Evolutionary conservation across 2,888 invertebrate species (phyloP).

Genomic region (Drosophila pullipes): DNA sequence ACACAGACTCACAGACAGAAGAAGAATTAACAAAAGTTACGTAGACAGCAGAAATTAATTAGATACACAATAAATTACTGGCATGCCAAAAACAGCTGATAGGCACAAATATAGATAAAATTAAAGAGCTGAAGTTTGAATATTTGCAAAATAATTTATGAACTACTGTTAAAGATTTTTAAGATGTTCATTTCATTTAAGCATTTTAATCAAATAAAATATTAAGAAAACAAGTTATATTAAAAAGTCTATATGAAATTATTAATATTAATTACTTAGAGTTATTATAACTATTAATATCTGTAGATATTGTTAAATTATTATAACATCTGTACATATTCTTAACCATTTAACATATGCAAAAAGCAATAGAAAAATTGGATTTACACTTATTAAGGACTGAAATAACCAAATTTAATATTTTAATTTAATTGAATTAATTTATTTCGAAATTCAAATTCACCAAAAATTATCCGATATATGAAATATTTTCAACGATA

Average conservation of each 20-base stretch:
- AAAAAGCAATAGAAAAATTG: neutral
- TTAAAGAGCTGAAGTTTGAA: neutral
- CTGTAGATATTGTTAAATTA: neutral
- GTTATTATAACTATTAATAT: no score
- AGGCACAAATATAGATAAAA: conserved; percentile 21
- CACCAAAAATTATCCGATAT: neutral
- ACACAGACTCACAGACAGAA: conserved; percentile 11
- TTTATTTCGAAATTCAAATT: neutral
- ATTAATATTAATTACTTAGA: no score
- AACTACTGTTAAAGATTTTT: neutral
- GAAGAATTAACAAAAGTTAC: conserved; percentile 58
- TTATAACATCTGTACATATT: neutral
- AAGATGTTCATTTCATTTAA: neutral
- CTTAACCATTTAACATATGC: neutral
- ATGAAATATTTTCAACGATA: neutral
- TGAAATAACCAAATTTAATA: neutral
- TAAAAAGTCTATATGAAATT: neutral
- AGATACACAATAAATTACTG: conserved; percentile 76
- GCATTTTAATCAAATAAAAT: neutral
- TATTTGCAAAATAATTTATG: neutral
- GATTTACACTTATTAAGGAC: neutral
- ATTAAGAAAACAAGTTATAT: neutral
- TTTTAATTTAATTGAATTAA: no score
- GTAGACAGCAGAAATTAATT: conserved; percentile 75
- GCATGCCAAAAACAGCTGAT: conserved; percentile 60